phyloP scores from a whole-genome alignment of 1,140 invertebrate species.

The Trachymyrmex septentrionalis region DNA sequence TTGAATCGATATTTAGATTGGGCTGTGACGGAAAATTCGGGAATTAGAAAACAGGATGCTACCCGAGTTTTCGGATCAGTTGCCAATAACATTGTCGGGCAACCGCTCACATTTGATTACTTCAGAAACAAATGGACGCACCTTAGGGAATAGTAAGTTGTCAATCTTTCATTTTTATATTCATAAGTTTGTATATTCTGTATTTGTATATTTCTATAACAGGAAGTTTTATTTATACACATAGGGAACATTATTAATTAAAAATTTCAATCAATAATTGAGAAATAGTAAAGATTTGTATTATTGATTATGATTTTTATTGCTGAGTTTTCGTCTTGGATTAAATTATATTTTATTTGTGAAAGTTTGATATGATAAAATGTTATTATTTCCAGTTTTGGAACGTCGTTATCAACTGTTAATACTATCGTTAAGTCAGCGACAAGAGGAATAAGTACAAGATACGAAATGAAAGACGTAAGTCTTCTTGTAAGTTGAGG shows the following conservation, averaged over 20 bases:
- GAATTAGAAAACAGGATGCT: conserved; percentile 93
- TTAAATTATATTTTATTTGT: neutral
- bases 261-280: neutral
- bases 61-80: conserved; percentile 91
- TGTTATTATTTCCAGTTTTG: conserved; percentile 88
- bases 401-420: conserved; percentile 90
- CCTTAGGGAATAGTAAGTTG: conserved; percentile 91
- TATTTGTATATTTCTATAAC: neutral
- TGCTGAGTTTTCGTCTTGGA: neutral
- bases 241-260: neutral
- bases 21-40: conserved; percentile 90
- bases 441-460: conserved; percentile 90
- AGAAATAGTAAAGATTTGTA: neutral
- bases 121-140: conserved; percentile 91
- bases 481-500: conserved; percentile 70
- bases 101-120: conserved; percentile 91
- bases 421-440: conserved; percentile 91
- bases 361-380: neutral
- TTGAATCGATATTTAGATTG: conserved; percentile 92
- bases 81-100: conserved; percentile 90
- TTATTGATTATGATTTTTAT: neutral
- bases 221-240: neutral
- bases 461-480: conserved; percentile 92
- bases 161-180: conserved; percentile 7
- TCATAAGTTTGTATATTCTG: neutral